These are phyloP conservation scores for Platypus cylindrus DNA, from an alignment of 2,888 invertebrate species.

Conservation along the genomic window DNA sequence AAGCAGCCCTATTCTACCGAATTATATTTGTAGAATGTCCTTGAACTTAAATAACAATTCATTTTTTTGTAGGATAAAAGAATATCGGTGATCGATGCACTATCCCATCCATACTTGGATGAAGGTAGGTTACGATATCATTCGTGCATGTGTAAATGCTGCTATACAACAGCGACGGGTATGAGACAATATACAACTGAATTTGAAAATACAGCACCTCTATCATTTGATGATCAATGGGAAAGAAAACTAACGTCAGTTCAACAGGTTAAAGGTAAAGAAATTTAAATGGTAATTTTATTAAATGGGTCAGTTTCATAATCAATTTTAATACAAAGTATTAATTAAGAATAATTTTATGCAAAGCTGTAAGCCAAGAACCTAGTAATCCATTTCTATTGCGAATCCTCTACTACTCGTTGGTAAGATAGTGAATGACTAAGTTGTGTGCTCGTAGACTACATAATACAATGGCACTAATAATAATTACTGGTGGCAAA, in stretches of 20 bases:
- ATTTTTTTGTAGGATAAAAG: constrained; percentile 63
- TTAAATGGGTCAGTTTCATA: too few species aligned
- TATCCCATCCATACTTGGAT: constrained; percentile 94
- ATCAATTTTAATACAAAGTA: too few species aligned
- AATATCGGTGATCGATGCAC: constrained; percentile 86
- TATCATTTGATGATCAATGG: constrained; percentile 92
- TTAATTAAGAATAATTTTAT: too few species aligned
- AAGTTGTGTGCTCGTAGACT: too few species aligned
- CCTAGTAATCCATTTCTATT: too few species aligned
- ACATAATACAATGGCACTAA: too few species aligned
- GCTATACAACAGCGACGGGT: constrained; percentile 65
- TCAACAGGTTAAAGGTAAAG: constrained; percentile 85
- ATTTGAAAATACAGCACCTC: constrained; percentile 83
- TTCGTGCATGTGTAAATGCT: constrained; percentile 99
- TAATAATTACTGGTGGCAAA: too few species aligned
- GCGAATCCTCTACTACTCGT: too few species aligned
- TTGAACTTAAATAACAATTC: too few species aligned
- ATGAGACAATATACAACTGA: constrained; percentile 82
- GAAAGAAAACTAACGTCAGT: constrained; percentile 88
- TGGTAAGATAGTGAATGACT: too few species aligned
- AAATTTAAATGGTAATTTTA: too few species aligned
- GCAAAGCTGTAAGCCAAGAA: too few species aligned
- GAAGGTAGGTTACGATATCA: constrained; percentile 97
- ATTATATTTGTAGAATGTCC: neutral
- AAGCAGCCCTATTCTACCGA: neutral